phyloP scores from a whole-genome alignment of 2,888 invertebrate species.

The Saturnia pavonia region DNA sequence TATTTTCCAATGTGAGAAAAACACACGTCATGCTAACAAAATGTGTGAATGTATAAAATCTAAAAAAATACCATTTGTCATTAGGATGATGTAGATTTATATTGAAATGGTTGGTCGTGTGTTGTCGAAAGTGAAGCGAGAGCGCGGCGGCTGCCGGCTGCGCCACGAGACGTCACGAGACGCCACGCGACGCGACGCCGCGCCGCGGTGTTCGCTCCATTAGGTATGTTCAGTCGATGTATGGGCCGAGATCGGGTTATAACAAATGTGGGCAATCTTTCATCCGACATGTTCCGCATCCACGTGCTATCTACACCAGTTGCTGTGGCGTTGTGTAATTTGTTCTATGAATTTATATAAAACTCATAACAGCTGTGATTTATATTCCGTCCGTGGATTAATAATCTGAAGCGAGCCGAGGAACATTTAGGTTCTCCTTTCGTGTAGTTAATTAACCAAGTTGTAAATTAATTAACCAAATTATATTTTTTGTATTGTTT shows the following conservation, averaged over 20 bases:
- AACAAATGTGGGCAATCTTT: slow-evolving; percentile 3
- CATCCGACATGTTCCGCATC: not conserved
- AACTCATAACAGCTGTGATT: not conserved
- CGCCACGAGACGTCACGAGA: not conserved
- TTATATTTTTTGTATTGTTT: not conserved
- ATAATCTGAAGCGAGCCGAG: not conserved
- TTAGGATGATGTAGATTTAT: not conserved
- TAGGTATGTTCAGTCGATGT: not conserved
- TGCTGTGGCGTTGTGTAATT: not conserved
- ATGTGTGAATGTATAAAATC: not conserved
- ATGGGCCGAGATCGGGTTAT: not conserved
- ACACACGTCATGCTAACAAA: not conserved
- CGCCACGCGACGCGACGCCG: not conserved
- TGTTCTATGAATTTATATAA: not conserved
- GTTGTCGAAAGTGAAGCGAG: not conserved
- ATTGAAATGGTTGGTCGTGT: not conserved
- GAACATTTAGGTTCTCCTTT: not conserved
- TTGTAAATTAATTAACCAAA: too few species aligned
- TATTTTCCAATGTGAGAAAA: not conserved
- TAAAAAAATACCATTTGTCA: not conserved
- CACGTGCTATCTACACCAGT: not conserved
- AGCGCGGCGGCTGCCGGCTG: not conserved
- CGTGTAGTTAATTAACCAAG: not conserved
- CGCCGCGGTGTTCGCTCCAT: not conserved
- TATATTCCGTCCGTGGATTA: not conserved